Conservation (phyloP, 2,113 vertebrate species). For the Rhinoderma darwinii region DNA sequence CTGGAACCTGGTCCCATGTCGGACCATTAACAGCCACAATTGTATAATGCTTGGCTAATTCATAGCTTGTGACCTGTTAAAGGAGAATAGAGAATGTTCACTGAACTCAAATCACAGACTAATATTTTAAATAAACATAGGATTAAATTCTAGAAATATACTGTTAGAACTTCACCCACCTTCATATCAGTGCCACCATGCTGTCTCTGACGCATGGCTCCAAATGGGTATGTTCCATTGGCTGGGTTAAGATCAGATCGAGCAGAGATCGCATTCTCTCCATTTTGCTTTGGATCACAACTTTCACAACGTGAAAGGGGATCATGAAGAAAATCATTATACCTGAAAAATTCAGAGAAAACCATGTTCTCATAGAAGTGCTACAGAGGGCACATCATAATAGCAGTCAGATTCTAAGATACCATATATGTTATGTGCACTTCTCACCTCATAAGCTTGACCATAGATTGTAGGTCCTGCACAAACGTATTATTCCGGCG, state of each 20-base stretch:
- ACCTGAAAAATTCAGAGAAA: conserved; percentile 71
- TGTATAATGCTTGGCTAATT: conserved; percentile 74
- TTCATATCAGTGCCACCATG: conserved; percentile 94
- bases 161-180: conserved; percentile 65
- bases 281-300: conserved; percentile 82
- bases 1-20: conserved; percentile 86
- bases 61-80: conserved; percentile 81
- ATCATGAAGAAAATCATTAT: conserved; percentile 88
- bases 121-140: not conserved
- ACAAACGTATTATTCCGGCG: conserved; percentile 85
- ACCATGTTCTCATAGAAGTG: not conserved
- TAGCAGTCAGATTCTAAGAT: too few relatives aligned
- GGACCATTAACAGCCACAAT: conserved; percentile 86
- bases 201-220: conserved; percentile 83
- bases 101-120: too few relatives aligned
- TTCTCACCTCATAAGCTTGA: conserved; percentile 88
- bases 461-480: conserved; percentile 84
- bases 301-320: conserved; percentile 80
- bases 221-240: conserved; percentile 93
- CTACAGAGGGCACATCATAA: not conserved
- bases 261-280: conserved; percentile 88
- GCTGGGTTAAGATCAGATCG: conserved; percentile 90
- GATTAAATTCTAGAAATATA: not conserved
- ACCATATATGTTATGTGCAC: not conserved
- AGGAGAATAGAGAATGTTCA: not conserved